Conservation (phyloP, 2,888 invertebrate genomes). For the Ditula angustiorana region DNA sequence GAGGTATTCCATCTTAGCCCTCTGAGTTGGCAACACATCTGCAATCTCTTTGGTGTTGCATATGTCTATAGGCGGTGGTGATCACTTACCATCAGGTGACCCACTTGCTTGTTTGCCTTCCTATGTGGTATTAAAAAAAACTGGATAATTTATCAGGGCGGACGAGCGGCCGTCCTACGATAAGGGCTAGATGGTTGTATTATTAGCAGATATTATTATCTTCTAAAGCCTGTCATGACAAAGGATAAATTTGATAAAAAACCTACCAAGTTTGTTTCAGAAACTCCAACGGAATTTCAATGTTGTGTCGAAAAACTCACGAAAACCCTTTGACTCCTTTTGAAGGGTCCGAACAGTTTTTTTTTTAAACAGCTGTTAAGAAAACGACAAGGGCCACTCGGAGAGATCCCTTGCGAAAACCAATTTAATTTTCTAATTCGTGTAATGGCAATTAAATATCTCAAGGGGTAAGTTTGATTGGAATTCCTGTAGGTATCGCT, state of each 20-base stretch:
- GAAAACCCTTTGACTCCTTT: background rate
- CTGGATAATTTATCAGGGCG: too few species aligned
- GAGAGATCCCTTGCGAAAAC: background rate
- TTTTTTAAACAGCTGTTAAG: constrained; percentile 4
- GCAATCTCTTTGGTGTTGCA: too few species aligned
- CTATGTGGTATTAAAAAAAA: too few species aligned
- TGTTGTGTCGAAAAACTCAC: background rate
- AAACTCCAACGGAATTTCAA: background rate
- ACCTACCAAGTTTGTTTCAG: background rate
- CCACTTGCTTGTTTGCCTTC: too few species aligned
- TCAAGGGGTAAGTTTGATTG: background rate
- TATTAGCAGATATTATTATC: too few species aligned
- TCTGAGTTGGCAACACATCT: too few species aligned
- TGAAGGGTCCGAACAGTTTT: background rate
- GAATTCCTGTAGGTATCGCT: background rate
- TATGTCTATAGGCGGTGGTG: too few species aligned
- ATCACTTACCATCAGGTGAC: too few species aligned
- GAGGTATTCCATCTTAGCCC: too few species aligned
- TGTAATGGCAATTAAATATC: background rate
- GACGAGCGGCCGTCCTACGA: too few species aligned
- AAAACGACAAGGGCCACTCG: background rate
- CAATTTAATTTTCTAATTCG: background rate
- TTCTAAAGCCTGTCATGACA: too few species aligned
- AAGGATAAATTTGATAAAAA: background rate
- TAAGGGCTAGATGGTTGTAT: too few species aligned